Conservation (phyloP, 2,113 vertebrate genomes). For the Dipodomys stephensi region DNA sequence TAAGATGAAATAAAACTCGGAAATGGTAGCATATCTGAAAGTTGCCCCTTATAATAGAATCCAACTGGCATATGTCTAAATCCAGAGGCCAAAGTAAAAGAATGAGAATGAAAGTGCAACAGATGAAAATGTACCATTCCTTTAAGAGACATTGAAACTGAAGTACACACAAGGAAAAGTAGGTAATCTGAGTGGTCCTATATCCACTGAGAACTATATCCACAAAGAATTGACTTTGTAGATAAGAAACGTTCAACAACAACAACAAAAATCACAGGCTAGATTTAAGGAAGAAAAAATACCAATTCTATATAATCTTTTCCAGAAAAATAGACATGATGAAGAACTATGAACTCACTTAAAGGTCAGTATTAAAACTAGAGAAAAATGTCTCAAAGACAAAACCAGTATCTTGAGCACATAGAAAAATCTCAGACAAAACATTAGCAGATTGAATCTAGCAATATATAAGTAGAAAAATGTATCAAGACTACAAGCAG, state of each 20-base stretch:
- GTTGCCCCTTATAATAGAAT: background rate
- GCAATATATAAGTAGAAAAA: background rate
- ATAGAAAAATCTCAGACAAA: background rate
- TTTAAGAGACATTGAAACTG: background rate
- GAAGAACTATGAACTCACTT: background rate
- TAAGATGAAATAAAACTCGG: background rate
- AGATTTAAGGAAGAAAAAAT: background rate
- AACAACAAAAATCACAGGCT: background rate
- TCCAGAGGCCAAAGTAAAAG: background rate
- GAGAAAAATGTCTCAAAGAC: background rate
- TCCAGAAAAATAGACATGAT: background rate
- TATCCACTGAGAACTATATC: background rate
- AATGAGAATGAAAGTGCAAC: background rate
- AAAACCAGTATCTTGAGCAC: background rate
- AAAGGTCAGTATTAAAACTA: background rate
- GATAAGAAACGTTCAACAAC: background rate
- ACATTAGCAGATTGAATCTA: background rate
- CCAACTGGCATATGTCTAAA: background rate
- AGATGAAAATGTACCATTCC: background rate
- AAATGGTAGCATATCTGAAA: background rate
- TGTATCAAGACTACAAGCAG: background rate
- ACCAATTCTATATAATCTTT: background rate
- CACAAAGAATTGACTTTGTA: background rate
- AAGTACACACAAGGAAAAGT: background rate
- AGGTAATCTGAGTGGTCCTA: background rate